phyloP scores from a whole-genome alignment of 30 jellyfish, hydroid and myxozoan species.

The Aurelia sp. region DNA sequence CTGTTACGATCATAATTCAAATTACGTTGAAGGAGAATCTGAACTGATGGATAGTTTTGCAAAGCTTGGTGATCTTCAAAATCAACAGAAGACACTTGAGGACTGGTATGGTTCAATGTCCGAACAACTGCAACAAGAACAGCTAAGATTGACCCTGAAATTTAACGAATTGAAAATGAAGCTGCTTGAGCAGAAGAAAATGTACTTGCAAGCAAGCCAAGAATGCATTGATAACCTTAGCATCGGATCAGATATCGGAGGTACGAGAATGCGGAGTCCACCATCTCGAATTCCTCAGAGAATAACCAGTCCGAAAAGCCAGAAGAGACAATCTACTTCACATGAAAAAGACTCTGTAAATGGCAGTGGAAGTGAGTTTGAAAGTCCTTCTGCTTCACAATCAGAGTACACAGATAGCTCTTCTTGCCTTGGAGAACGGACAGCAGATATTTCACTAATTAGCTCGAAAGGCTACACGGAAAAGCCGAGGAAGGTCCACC shows the following conservation, averaged over 20 bases:
- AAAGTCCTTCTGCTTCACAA: too few species aligned
- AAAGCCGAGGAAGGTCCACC: too few species aligned
- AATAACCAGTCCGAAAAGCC: too few species aligned
- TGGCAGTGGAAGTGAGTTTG: too few species aligned
- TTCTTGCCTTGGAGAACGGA: conserved; percentile 21
- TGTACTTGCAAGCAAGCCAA: conserved; percentile 58
- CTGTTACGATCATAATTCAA: not conserved
- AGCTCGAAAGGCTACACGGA: too few species aligned
- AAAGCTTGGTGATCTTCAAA: conserved; percentile 51
- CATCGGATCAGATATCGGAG: too few species aligned
- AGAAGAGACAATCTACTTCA: too few species aligned
- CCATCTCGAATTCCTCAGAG: too few species aligned
- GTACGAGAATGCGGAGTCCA: too few species aligned
- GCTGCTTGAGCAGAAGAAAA: conserved; percentile 53
- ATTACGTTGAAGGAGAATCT: conserved; percentile 2
- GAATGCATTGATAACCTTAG: conserved; percentile 31
- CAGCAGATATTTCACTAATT: conserved; percentile 36
- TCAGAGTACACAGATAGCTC: not conserved
- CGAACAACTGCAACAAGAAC: conserved; percentile 55
- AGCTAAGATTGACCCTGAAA: conserved; percentile 19
- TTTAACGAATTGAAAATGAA: conserved; percentile 54
- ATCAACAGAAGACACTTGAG: conserved; percentile 58
- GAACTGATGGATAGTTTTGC: conserved; percentile 39
- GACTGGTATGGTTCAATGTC: conserved; percentile 65
- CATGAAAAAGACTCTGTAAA: too few species aligned